A percentile compares a stretch with the other conserved stretches of the same genome.
Conservation (phyloP, 2,888 invertebrate genomes). For the Sarcophaga caerulescens region DNA sequence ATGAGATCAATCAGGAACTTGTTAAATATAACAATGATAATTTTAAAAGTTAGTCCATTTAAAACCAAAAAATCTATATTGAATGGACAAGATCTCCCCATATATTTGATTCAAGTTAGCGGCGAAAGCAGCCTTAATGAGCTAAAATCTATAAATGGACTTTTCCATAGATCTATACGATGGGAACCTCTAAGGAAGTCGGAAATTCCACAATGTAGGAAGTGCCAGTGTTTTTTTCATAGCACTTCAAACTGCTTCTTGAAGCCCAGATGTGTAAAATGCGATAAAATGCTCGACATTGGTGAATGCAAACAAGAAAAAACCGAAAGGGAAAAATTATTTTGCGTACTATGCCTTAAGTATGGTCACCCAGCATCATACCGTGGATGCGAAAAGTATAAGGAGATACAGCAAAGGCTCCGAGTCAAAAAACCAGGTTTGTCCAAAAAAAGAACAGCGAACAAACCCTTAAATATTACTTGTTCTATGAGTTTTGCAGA, state of each 20-base stretch:
- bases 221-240: too few species aligned
- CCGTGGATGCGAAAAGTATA: background rate
- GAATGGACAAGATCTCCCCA: constrained; percentile 5
- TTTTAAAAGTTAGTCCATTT: background rate
- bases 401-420: background rate
- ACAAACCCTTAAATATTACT: too few species aligned
- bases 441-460: too few species aligned
- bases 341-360: constrained; percentile 23
- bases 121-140: constrained; percentile 23
- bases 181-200: constrained; percentile 36
- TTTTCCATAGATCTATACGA: constrained; percentile 3
- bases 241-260: too few species aligned
- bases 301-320: constrained; percentile 5
- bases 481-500: too few species aligned
- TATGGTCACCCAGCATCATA: background rate
- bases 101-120: constrained; percentile 38
- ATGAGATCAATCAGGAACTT: too few species aligned
- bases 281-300: constrained; percentile 27
- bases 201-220: constrained; percentile 29
- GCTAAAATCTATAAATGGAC: background rate
- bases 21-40: too few species aligned
- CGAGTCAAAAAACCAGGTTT: constrained; percentile 15
- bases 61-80: background rate
- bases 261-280: too few species aligned
- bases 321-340: constrained; percentile 37